Evolutionary conservation across 2,113 vertebrate genomes (phyloP), one percentile per base, ranked within the genome.

Genomic region (Hepsetus odoe): DNA sequence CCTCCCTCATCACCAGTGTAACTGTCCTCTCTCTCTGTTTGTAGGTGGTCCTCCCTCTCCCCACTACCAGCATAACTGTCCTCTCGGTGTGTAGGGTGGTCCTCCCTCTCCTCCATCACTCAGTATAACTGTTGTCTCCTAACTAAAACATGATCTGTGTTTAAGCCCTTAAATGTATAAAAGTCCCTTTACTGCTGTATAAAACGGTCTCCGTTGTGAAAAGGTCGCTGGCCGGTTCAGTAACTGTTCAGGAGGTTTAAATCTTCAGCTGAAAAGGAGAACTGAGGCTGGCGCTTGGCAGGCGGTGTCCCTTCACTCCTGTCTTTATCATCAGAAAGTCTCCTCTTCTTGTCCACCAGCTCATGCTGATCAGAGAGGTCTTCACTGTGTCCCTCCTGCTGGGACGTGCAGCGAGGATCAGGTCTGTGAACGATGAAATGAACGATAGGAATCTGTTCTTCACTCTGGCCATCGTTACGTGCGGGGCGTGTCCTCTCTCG

Each of bases 381-480:
- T 51, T 59, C 53, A 58, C 51, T 80, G 79, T 71, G 61, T 5
- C 78, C 33, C 10, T 4, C 66, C 64, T 40, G 61, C 33, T 83
- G 77, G 14, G 26, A 40, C 1, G 2, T 20, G 82, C 72, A 40
- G 85, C 86, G 86, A n/a, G 74, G 80, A 81, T 88, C 42, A 3
- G 92, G 88, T 85, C 89, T 96, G 80, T 91, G 93, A n/a, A n/a
- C n/a, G n/a, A n/a, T n/a, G 85, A 98, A 98, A 87, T 99, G 97
- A 72, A 98, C 86, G 16, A 85, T 92, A 76, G 83, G 89, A 6
- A 53, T 83, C 59, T 79, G 72, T 53, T 87, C 83, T 18, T 86
- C 75, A 28, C 90, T 86, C n/a, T 77, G 28, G 8, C 85, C 85
- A 35, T 85, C 80, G 74, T 81, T 16, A 18, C 89, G 90, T 22